These are phyloP conservation scores for Campopleginae sp. DNA, from an alignment of 2,888 invertebrate genomes.

Conservation along the genomic window DNA sequence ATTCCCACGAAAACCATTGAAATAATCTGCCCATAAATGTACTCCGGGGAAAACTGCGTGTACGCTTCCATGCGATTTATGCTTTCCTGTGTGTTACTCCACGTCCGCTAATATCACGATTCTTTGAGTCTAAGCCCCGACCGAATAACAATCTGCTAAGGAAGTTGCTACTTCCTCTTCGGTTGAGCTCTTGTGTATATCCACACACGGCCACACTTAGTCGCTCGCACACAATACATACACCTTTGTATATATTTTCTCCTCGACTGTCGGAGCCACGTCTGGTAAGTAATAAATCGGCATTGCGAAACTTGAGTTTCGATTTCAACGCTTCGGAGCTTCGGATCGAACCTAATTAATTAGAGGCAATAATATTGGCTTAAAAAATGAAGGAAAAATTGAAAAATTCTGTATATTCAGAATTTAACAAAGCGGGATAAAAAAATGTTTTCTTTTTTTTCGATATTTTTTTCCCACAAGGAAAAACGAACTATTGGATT, in stretches of 20 bases:
- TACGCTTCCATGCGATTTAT: constrained; percentile 22
- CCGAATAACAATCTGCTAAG: constrained; percentile 60
- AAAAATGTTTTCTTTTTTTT: not conserved
- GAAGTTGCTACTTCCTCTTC: constrained; percentile 61
- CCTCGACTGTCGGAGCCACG: not conserved
- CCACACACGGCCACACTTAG: not conserved
- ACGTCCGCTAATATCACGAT: constrained; percentile 45
- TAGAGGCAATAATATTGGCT: not conserved
- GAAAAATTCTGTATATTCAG: not conserved
- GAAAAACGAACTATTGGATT: too few relatives aligned
- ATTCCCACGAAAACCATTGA: constrained; percentile 11
- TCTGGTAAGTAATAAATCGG: constrained; percentile 39
- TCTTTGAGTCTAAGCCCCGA: constrained; percentile 43
- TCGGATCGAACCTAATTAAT: not conserved
- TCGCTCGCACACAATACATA: not conserved
- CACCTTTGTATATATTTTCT: constrained; percentile 13
- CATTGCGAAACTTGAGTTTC: constrained; percentile 47
- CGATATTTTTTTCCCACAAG: not conserved
- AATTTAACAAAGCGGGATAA: not conserved
- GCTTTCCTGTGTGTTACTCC: constrained; percentile 39
- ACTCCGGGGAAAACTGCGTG: not conserved
- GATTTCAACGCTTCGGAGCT: constrained; percentile 60
- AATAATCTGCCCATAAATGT: not conserved
- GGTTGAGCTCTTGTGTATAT: not conserved
- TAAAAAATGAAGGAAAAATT: not conserved